phyloP scores from a whole-genome alignment of 2,113 vertebrate species.

The Haemorhous mexicanus region DNA sequence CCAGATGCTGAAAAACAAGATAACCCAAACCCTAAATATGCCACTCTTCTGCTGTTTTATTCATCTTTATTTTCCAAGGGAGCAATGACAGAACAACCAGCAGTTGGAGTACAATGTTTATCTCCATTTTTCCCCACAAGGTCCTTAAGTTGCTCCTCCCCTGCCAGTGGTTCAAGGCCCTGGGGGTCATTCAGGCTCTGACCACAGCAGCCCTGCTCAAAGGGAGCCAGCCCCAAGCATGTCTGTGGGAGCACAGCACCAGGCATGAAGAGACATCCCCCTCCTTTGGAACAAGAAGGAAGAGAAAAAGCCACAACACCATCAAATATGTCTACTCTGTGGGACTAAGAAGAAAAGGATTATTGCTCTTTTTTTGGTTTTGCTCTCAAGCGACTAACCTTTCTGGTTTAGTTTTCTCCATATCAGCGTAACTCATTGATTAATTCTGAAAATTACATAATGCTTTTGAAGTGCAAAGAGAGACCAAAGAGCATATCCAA shows the following conservation, averaged over 20 bases:
- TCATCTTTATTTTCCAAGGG: background rate
- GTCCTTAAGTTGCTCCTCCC: background rate
- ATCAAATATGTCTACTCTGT: background rate
- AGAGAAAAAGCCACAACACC: background rate
- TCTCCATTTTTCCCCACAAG: background rate
- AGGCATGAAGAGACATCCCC: background rate
- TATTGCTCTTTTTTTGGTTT: background rate
- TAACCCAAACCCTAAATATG: background rate
- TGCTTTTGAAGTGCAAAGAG: conserved; percentile 39
- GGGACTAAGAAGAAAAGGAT: background rate
- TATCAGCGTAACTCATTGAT: conserved; percentile 26
- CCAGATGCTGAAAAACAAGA: background rate
- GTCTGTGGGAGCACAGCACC: background rate
- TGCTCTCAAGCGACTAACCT: conserved; percentile 12
- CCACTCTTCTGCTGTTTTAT: background rate
- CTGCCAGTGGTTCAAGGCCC: background rate
- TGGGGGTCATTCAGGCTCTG: background rate
- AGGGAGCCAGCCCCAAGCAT: background rate
- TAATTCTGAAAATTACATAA: conserved; percentile 44
- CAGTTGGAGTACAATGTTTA: background rate
- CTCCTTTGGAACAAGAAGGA: background rate
- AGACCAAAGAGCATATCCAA: conserved; percentile 11
- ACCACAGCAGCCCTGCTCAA: background rate
- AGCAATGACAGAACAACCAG: background rate
- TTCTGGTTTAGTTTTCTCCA: conserved; percentile 6